These are phyloP conservation scores for Arvicanthis niloticus DNA, from an alignment of 2,113 vertebrate species.

Conservation along the genomic window DNA sequence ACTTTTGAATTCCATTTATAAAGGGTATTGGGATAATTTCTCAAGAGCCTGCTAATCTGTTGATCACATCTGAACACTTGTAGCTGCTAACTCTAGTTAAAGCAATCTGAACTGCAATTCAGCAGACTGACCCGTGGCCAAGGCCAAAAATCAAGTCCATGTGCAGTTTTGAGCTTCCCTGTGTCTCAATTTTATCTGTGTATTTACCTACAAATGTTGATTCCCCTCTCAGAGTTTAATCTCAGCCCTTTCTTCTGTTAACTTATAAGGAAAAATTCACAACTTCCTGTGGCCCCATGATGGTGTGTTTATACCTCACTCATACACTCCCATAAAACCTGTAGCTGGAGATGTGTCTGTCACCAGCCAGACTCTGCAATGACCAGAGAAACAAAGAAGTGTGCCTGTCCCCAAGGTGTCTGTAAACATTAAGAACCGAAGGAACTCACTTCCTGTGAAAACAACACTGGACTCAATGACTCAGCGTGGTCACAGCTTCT, in stretches of 20 bases:
- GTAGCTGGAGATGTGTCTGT: background rate
- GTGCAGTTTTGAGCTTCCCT: background rate
- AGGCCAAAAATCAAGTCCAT: background rate
- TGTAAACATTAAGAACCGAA: background rate
- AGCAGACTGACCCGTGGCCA: rapidly evolving
- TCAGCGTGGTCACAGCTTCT: background rate
- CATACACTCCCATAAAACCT: background rate
- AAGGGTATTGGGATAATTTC: background rate
- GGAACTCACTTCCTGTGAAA: background rate
- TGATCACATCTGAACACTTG: background rate
- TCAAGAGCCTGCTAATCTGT: background rate
- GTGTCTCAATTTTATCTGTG: background rate
- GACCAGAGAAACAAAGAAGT: background rate
- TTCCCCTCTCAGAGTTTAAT: background rate
- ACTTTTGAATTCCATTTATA: background rate
- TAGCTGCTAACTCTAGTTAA: background rate
- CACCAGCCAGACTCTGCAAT: background rate
- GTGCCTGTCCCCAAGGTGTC: background rate
- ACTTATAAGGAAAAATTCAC: background rate
- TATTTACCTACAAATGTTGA: background rate
- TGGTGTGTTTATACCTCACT: background rate
- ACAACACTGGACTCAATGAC: background rate
- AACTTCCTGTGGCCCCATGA: background rate
- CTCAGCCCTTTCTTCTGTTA: background rate
- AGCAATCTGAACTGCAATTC: background rate